A percentile compares a stretch with the other conserved stretches of the same genome.
Evolutionary conservation across 2,888 invertebrate species (phyloP).

Genomic region (Odontomyia ornata): DNA sequence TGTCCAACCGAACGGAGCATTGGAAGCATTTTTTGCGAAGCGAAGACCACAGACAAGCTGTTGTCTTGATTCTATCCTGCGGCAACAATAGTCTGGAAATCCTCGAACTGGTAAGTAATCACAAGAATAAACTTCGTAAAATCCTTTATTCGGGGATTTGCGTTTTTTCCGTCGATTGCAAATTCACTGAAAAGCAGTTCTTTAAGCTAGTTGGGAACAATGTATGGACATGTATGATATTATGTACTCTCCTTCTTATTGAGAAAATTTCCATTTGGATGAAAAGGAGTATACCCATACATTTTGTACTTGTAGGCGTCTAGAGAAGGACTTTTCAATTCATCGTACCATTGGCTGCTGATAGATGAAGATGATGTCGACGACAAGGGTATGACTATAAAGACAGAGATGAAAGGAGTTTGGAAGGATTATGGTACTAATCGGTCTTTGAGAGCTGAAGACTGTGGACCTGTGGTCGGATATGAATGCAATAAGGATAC

Average conservation of each 20-base stretch:
- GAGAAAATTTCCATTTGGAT: not conserved
- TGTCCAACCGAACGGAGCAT: constrained; percentile 38
- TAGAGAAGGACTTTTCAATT: constrained; percentile 61
- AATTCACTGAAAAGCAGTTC: not conserved
- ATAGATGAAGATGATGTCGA: constrained; percentile 62
- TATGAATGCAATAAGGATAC: not conserved
- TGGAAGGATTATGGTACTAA: constrained; percentile 31
- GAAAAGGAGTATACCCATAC: not conserved
- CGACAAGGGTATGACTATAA: constrained; percentile 42
- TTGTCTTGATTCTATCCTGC: constrained; percentile 60
- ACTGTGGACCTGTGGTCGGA: constrained; percentile 31
- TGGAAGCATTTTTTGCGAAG: constrained; percentile 54
- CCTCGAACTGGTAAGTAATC: constrained; percentile 60
- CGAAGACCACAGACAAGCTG: constrained; percentile 59
- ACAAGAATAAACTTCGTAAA: constrained; percentile 31
- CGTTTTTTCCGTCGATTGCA: constrained; percentile 6
- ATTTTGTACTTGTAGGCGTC: constrained; percentile 57
- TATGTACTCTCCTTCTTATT: not conserved
- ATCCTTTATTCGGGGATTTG: constrained; percentile 15
- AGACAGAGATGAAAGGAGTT: not conserved
- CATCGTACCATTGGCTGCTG: constrained; percentile 64
- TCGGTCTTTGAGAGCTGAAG: constrained; percentile 26
- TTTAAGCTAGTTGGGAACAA: not conserved
- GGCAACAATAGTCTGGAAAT: constrained; percentile 58
- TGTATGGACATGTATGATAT: not conserved